Base-by-base conservation (phyloP, 2,797 vertebrate genomes). In the Arnoldichthys spilopterus region DNA sequence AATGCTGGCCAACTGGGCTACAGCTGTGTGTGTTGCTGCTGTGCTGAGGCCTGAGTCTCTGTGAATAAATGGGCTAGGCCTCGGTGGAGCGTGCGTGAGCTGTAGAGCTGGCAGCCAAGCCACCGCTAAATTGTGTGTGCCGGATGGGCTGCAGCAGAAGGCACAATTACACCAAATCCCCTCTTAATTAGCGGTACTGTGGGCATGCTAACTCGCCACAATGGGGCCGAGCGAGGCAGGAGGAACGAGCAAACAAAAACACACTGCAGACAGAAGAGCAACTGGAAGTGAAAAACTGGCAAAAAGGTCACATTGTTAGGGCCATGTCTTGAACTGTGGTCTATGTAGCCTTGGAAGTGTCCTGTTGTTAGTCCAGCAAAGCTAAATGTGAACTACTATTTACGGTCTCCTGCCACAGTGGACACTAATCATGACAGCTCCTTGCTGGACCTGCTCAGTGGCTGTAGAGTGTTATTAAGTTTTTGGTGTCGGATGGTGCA, bases 161-260 rank as follows among this genome's bases (percentile, higher is more conserved):
- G 93, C 88, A 91, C 90, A 93, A 94, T 94, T 94, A 93, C 92
- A 93, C 91, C 74, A 93, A 94, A 94, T 94, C 92, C 94, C 92
- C 93, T 93, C 93, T 93, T 94, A 94, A 94, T 94, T 94, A 94
- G 91, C 90, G 86, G 91, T 93, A 93, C 91, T 90, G 90, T 91
- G 91, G 90, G 91, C 91, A 93, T 90, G 89, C 92, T 90, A 93
- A 92, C 90, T 89, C 86, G 89, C 90, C 91, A 93, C 92, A 90
- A 92, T 92, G 90, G 87, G 77, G 83, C 74, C 71, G 45, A 54
- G 59, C 54, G 70, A 56, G 75, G 75, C 28, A 49, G 22, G 56
- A 59, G 61, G 62, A 62, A 26, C 71, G 49, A 51, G 74, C 43
- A 74, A 78, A 61, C 20, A 64, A 15, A 79, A 16, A 20, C 40